Base-by-base conservation (phyloP, 30 jellyfish, hydroid and myxozoan species). In the Aurelia sp. region DNA sequence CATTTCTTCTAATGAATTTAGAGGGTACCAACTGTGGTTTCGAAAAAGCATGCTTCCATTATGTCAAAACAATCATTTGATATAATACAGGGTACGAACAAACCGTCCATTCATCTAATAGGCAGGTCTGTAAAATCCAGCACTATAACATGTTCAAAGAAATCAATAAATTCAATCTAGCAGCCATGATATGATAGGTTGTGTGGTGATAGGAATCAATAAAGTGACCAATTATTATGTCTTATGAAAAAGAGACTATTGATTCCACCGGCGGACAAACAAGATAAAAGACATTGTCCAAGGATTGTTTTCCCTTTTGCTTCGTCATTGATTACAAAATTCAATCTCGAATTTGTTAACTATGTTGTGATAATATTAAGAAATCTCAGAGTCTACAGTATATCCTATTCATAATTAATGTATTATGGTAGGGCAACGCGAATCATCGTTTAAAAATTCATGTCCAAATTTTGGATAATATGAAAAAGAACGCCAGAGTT, bases 391-490 rank as follows among this genome's bases (percentile, higher is more conserved):
- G 68, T 48, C 67, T 69, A 72, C 15, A n/a, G 41, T 38, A 72
- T 8, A 8, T 7, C n/a, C 17, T 66, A 72, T 72, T 72, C 69
- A 72, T 72, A 72, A 72, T 47, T 72, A n/a, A 72, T 72, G 18
- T 48, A 38, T 47, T 48, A 48, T 18, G 31, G 71, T 22, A 61
- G 31, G 24, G 71, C 71, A 61, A 61, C 12, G 21, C 71, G 2
- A 61, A 61, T 61, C 71, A 61, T 44, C 55, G 55, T 44, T 44
- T 44, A 44, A 44, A 44, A 44, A 44, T 44, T 44, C 55, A 44
- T 44, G 55, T 7, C 55, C 15, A 44, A 44, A 44, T 44, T 44
- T 44, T 44, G 55, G 55, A 44, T 5, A 44, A 44, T 13, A 44
- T 0, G 55, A 44, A 44, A 44, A 9, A 9, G 15, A 44, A 44